Conservation (phyloP, 2,113 vertebrate species). For the Mesembrinibis cayennensis region DNA sequence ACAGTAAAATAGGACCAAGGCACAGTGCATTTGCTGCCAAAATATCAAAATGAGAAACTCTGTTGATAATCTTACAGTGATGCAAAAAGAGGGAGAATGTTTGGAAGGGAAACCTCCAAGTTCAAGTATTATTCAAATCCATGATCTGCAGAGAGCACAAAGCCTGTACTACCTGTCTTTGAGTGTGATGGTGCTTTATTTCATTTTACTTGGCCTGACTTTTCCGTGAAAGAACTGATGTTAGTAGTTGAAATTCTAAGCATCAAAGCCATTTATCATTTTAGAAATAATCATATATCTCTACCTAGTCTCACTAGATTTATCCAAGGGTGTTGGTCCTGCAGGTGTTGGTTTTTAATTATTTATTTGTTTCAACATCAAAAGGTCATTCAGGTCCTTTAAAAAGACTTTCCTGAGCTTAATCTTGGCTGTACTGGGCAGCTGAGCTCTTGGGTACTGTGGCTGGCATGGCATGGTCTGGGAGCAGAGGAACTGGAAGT, state of each 20-base stretch:
- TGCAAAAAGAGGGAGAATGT: neutral
- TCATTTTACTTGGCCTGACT: neutral
- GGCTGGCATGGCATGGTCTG: neutral
- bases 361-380: neutral
- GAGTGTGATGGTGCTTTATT: neutral
- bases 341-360: neutral
- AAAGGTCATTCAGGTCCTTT: neutral
- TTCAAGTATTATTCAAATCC: neutral
- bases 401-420: neutral
- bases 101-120: neutral
- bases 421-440: neutral
- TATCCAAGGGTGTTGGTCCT: neutral
- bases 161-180: neutral
- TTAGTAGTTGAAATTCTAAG: slow-evolving; percentile 23
- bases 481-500: neutral
- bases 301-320: neutral
- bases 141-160: neutral
- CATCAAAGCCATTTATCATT: neutral
- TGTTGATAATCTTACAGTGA: neutral
- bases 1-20: neutral
- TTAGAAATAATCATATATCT: neutral
- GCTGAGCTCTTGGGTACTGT: neutral
- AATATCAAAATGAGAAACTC: neutral
- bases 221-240: neutral
- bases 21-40: neutral